Evolutionary conservation across 2,797 vertebrate species (phyloP).

Genomic region (Lepilemur ruficaudatus): DNA sequence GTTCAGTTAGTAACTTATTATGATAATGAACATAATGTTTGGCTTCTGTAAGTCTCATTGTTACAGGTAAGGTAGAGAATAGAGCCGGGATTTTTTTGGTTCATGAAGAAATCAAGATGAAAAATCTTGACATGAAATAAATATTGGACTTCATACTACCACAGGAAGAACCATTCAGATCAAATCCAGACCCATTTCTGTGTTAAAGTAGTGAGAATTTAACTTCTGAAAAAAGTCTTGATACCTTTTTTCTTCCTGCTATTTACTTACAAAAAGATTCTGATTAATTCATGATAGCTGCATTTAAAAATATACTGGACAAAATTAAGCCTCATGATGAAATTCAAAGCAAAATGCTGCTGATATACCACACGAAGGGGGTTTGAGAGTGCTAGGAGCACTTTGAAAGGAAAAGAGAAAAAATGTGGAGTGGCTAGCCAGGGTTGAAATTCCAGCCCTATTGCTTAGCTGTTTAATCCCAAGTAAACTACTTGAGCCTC

Average conservation of each 20-base stretch:
- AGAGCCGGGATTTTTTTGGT: not conserved
- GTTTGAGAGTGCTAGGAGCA: not conserved
- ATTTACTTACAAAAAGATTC: not conserved
- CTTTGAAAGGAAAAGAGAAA: not conserved
- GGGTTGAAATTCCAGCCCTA: not conserved
- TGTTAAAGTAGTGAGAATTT: not conserved
- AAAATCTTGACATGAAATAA: not conserved
- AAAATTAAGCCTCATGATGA: not conserved
- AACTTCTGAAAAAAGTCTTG: not conserved
- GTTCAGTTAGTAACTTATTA: not conserved
- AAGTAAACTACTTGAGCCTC: not conserved
- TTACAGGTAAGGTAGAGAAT: not conserved
- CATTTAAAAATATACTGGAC: not conserved
- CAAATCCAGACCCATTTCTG: not conserved
- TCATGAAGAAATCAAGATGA: not conserved
- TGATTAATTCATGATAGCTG: slow-evolving; percentile 24
- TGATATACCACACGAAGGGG: not conserved
- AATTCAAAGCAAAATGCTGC: not conserved
- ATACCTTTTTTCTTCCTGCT: not conserved
- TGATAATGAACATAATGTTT: not conserved
- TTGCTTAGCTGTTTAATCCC: not conserved
- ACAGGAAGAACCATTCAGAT: not conserved
- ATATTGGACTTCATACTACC: not conserved
- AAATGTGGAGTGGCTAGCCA: not conserved
- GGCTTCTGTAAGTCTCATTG: not conserved